Conservation (phyloP, 2,797 vertebrate species). For the Luscinia megarhynchos region DNA sequence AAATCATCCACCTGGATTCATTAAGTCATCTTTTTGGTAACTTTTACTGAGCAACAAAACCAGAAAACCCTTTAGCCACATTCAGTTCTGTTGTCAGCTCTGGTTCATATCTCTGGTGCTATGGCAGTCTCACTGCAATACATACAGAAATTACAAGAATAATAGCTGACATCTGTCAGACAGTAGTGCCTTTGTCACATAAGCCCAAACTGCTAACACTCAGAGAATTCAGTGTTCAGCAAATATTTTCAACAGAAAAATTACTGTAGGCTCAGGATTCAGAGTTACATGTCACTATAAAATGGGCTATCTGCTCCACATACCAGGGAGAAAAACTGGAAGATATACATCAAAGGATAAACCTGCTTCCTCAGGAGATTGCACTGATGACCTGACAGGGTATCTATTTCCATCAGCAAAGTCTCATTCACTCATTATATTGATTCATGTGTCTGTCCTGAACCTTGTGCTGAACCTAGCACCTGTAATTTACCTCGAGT, state of each 20-base stretch:
- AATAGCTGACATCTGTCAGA: neutral
- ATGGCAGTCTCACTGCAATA: neutral
- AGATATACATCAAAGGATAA: neutral
- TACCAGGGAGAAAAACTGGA: neutral
- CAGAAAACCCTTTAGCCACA: neutral
- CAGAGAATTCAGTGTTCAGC: neutral
- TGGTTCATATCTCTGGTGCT: neutral
- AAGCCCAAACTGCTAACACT: neutral
- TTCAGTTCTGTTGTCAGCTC: neutral
- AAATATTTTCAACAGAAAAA: neutral
- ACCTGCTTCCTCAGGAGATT: neutral
- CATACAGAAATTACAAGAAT: neutral
- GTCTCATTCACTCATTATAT: neutral
- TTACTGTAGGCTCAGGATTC: neutral
- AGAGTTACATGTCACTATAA: neutral
- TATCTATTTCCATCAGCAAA: neutral
- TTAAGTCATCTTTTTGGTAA: neutral
- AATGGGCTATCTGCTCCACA: neutral
- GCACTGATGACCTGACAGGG: neutral
- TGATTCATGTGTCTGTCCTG: neutral
- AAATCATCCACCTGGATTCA: neutral
- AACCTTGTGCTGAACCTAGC: neutral
- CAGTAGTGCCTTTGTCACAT: neutral
- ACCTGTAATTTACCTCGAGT: neutral
- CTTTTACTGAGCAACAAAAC: neutral